These are phyloP conservation scores for Catharus minimus DNA, from an alignment of 2,113 vertebrate genomes.

Conservation along the genomic window DNA sequence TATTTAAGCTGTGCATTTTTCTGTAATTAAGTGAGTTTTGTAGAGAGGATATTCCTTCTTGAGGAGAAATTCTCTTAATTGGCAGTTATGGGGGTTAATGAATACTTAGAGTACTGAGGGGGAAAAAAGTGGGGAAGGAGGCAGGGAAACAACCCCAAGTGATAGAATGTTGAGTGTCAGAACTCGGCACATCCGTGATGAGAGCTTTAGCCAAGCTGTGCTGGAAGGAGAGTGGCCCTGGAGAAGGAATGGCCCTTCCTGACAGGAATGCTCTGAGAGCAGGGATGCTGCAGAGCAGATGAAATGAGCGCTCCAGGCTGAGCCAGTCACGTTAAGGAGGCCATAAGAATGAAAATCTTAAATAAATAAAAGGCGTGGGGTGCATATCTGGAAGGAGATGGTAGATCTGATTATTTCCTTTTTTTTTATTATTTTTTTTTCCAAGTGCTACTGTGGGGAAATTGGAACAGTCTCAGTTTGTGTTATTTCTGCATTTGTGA, in stretches of 20 bases:
- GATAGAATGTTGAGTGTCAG: not conserved
- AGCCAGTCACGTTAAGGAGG: not conserved
- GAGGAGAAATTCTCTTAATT: constrained; percentile 1
- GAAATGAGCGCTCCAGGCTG: not conserved
- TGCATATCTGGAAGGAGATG: not conserved
- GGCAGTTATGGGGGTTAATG: constrained; percentile 28
- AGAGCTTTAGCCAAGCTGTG: not conserved
- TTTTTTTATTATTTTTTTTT: not conserved
- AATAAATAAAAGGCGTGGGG: not conserved
- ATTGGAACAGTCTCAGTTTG: constrained; percentile 57
- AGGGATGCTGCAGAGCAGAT: not conserved
- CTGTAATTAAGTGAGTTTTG: constrained; percentile 12
- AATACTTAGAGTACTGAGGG: not conserved
- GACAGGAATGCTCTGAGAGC: rapidly evolving
- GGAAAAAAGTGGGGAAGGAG: no score
- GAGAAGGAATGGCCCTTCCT: not conserved
- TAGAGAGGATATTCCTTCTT: not conserved
- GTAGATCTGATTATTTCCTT: constrained; percentile 19
- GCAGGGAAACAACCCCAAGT: not conserved
- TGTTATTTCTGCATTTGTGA: constrained; percentile 73
- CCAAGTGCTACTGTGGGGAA: constrained; percentile 34
- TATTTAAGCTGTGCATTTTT: not conserved
- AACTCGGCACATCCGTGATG: not conserved
- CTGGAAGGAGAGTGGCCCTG: not conserved
- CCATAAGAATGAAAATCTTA: not conserved